A percentile compares a stretch with the other conserved stretches of the same genome.
Evolutionary conservation across 2,888 invertebrate species (phyloP).

Genomic region (Microdon myrmicae): DNA sequence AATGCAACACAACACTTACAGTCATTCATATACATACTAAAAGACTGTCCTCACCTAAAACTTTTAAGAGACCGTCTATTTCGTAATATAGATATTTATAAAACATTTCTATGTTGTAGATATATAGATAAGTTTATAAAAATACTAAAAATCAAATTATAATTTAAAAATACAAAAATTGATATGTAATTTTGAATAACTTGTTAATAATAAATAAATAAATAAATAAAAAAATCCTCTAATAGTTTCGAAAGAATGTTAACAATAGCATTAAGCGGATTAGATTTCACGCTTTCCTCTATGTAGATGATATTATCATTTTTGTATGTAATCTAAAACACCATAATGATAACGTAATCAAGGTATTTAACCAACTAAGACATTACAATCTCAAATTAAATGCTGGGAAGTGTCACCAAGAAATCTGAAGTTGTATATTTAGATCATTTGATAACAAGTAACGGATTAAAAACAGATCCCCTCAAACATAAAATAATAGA

Average conservation of each 20-base stretch:
- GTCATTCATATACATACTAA: too few relatives aligned
- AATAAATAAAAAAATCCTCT: conserved; percentile 46
- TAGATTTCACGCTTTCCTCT: conserved; percentile 41
- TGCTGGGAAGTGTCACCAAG: conserved; percentile 31
- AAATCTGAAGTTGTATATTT: conserved; percentile 45
- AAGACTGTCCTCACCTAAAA: too few relatives aligned
- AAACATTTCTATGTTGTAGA: too few relatives aligned
- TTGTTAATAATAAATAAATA: too few relatives aligned
- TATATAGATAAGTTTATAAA: too few relatives aligned
- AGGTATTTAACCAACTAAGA: conserved; percentile 21
- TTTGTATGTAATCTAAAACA: conserved; percentile 33
- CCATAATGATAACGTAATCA: conserved; percentile 37
- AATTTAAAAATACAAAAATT: too few relatives aligned
- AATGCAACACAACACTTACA: too few relatives aligned
- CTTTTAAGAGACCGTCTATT: too few relatives aligned
- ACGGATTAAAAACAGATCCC: conserved; percentile 51
- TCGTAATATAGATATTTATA: too few relatives aligned
- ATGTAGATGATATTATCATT: conserved; percentile 53
- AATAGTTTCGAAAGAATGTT: conserved; percentile 48
- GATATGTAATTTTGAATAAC: too few relatives aligned
- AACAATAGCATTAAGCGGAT: conserved; percentile 35
- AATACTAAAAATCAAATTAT: too few relatives aligned
- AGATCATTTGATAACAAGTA: conserved; percentile 40
- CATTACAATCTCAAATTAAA: conserved; percentile 37
- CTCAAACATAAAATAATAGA: conserved; percentile 45